A percentile compares a stretch with the other conserved stretches of the same genome.
These are phyloP conservation scores for Alosa sapidissima DNA, from an alignment of 2,797 vertebrate genomes.

Conservation along the genomic window DNA sequence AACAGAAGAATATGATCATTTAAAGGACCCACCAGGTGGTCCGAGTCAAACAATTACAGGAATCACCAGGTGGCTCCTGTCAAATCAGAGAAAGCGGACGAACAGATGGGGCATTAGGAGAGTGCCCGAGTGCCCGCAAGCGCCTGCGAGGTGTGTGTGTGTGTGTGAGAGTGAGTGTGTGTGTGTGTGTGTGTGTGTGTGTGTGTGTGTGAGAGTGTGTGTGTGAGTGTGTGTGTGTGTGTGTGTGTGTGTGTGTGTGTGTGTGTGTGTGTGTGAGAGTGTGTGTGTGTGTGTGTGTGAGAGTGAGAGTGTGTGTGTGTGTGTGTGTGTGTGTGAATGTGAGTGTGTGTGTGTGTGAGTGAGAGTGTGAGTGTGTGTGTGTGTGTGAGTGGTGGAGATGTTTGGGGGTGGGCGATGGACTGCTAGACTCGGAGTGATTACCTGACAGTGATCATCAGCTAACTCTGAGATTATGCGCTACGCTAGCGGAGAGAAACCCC, in stretches of 20 bases:
- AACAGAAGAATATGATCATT: slow-evolving; percentile 12
- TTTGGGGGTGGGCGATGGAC: background rate
- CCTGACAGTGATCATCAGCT: slow-evolving; percentile 11
- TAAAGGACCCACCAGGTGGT: slow-evolving; percentile 25
- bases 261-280: too few species aligned
- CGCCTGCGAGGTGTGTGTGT: background rate
- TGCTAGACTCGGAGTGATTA: slow-evolving; percentile 7
- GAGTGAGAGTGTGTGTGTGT: too few species aligned
- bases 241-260: too few species aligned
- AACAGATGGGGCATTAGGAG: slow-evolving; percentile 18
- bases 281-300: too few species aligned
- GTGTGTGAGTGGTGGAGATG: background rate
- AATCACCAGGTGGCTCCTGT: slow-evolving; percentile 24
- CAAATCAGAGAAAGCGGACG: background rate
- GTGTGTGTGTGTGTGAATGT: too few species aligned
- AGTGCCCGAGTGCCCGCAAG: background rate
- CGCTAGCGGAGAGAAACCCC: background rate
- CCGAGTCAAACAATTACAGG: slow-evolving; percentile 21
- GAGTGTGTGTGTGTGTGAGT: too few species aligned
- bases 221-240: too few species aligned
- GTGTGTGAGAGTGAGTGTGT: too few species aligned
- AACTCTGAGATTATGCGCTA: background rate
- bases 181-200: too few species aligned
- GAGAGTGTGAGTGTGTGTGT: too few species aligned
- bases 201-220: too few species aligned